These are phyloP conservation scores for Belonocnema kinseyi DNA, from an alignment of 1,140 invertebrate species.

Conservation along the genomic window DNA sequence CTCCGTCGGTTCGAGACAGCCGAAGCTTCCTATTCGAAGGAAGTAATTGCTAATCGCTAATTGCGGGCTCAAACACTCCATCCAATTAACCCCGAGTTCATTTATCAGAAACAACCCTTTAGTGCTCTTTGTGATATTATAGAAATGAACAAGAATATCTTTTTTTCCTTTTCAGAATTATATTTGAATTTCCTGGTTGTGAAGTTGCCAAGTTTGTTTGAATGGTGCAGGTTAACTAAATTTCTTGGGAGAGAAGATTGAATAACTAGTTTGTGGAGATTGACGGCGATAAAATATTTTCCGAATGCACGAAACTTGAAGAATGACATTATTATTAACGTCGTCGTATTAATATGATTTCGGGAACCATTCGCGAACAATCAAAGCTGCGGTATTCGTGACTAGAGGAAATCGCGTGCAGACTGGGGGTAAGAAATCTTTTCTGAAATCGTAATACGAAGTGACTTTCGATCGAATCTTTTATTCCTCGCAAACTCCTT, in stretches of 20 bases:
- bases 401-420: conserved; percentile 18
- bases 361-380: conserved; percentile 13
- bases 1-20: conserved; percentile 68
- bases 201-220: neutral
- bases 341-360: conserved; percentile 29
- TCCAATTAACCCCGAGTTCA: conserved; percentile 66
- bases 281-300: conserved; percentile 28
- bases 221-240: conserved; percentile 22
- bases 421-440: conserved; percentile 17
- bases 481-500: conserved; percentile 17
- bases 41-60: conserved; percentile 75
- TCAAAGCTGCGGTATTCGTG: conserved; percentile 6
- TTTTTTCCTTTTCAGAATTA: neutral
- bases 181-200: conserved; percentile 5
- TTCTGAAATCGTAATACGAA: conserved; percentile 28
- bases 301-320: conserved; percentile 24
- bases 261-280: conserved; percentile 27
- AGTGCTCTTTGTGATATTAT: neutral
- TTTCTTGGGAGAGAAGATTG: conserved; percentile 15
- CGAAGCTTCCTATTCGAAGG: conserved; percentile 58
- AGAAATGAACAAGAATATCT: neutral
- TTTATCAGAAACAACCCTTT: conserved; percentile 40
- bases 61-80: conserved; percentile 70
- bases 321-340: conserved; percentile 30
- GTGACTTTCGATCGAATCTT: conserved; percentile 30